These are phyloP conservation scores for Adelognathus sp. DNA, from an alignment of 2,888 invertebrate species.

Conservation along the genomic window DNA sequence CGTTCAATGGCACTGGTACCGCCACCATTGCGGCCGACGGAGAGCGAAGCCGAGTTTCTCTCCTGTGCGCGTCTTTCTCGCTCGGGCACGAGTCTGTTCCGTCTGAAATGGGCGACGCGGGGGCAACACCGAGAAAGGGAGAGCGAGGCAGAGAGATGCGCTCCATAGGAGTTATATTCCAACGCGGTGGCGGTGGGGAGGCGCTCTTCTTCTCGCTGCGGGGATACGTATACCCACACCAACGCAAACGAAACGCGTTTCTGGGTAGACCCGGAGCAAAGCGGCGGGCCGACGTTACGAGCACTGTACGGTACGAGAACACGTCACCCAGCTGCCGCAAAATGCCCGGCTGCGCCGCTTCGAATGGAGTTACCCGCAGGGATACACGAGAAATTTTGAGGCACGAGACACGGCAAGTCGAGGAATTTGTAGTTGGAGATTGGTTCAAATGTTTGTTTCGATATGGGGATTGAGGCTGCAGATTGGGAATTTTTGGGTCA, in stretches of 20 bases:
- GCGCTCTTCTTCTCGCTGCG: slow-evolving; percentile 7
- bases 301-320: background rate
- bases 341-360: background rate
- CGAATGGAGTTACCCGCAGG: background rate
- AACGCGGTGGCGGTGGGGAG: background rate
- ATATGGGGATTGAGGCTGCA: background rate
- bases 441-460: too few relatives aligned
- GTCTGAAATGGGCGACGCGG: slow-evolving; percentile 21
- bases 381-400: background rate
- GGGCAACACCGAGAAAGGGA: slow-evolving; percentile 36
- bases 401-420: background rate
- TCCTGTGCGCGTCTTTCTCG: slow-evolving; percentile 25
- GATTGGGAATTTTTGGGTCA: background rate
- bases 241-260: background rate
- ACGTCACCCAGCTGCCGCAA: slow-evolving; percentile 27
- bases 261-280: background rate
- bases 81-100: background rate
- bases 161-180: slow-evolving; percentile 1
- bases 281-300: background rate
- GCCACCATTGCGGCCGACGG: slow-evolving; percentile 23
- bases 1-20: background rate
- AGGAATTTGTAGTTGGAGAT: background rate
- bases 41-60: slow-evolving; percentile 36
- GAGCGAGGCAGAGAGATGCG: background rate
- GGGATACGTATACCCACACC: slow-evolving; percentile 3